Evolutionary conservation across 1,140 invertebrate genomes (phyloP), one percentile per base, ranked within the genome.

Genomic region (Copidosoma floridanum): DNA sequence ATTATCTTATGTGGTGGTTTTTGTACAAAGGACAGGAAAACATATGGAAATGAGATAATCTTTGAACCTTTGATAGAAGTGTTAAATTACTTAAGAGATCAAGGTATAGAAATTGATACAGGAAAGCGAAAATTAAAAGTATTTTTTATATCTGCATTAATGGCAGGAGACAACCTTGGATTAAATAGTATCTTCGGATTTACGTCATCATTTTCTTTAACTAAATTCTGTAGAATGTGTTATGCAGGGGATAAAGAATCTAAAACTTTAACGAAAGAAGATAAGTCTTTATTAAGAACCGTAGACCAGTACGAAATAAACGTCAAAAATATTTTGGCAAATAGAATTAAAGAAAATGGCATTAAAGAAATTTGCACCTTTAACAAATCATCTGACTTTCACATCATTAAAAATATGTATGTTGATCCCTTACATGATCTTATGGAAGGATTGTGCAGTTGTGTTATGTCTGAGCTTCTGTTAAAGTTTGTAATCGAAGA

Each of bases 41-140:
- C 35, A 38, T 70, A 68, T 64, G 67, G 70, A 14, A 71, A 68
- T 50, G 26, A 52, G 10, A 21, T 54, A 72, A 78, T 83, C 82
- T 80, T 80, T 72, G 4, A 54, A 11, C 10, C 23, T 24, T 26
- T 60, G 2, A 60, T 66, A 20, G 27, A 53, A 2, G 61, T 63
- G 40, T 54, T 63, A n/a, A 66, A 63, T 48, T 44, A 63, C 20
- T 48, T 61, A 32, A 24, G 18, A 47, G 20, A 41, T 11, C 51
- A 60, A 29, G 61, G 65, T 27, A 46, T 66, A 2, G 5, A 35
- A 29, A 18, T 66, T 14, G 21, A 48, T 7, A 16, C 43, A 6
- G 21, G 20, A 18, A 48, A 23, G 11, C 20, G 8, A 16, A 44
- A 8, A 24, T 37, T 44, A 38, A 52, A 16, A 37, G 24, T 66